Base-by-base conservation (phyloP, 2,113 vertebrate species). In the Thunnus maccoyii region DNA sequence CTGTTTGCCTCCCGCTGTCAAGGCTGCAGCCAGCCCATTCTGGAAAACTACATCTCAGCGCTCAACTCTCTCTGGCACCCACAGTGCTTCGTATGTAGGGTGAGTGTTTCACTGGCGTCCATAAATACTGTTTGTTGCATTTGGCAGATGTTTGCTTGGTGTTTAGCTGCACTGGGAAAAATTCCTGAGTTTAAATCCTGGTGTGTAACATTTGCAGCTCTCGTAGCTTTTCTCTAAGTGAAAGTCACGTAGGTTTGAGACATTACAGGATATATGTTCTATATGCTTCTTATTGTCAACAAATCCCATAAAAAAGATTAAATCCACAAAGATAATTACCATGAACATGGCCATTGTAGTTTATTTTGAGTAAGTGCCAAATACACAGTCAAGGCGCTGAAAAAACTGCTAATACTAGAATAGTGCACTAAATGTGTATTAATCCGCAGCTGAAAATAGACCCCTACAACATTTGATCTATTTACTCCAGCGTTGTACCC, bases 1-100 rank as follows among this genome's bases (percentile, higher is more conserved):
- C 94, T 97, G 75, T 98, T 97, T 75, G 96, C 97, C 2, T 96
- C 97, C 0, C 96, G 96, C 71, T 92, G 96, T 94, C 93, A 97
- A 76, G 97, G 96, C 82, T 98, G 97, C 90, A 94, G 91, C 48
- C 94, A 96, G 84, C 96, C 97, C 56, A 98, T 98, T 65, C 93
- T 97, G 94, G 97, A 98, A 89, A 97, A 97, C 90, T 98, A 98
- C 95, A 98, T 98, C 92, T 97, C 97, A 0, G 97, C 97, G 2
- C 96, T 98, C 32, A 97, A 94, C 69, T 94, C 95, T 0, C 94
- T 98, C 56, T 98, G 97, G 97, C 97, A 98, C 86, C 97, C 97
- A 0, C 96, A 98, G 86, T 98, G 97, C 88, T 96, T 96, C 50
- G 95, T 96, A 17, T 96, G 95, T 62, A 90, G 95, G 90, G 95